phyloP scores from a whole-genome alignment of 2,888 invertebrate genomes.

The Drosophila vallismaia region DNA sequence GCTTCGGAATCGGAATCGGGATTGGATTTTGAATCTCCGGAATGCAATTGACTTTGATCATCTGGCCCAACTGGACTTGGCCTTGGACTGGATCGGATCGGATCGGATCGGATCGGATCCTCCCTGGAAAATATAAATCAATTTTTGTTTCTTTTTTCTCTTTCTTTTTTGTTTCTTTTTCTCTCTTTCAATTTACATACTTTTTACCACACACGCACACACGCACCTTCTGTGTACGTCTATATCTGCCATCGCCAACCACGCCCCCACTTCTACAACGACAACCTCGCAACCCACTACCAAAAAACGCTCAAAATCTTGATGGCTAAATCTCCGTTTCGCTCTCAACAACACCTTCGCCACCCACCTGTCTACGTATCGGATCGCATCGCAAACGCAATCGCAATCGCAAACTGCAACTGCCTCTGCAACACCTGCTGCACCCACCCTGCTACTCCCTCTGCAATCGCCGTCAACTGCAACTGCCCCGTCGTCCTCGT shows the following conservation, averaged over 20 bases:
- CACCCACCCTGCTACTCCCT: too few relatives aligned
- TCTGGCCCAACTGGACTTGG: slow-evolving; percentile 14
- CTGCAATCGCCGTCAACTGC: slow-evolving; percentile 35
- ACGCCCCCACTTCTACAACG: slow-evolving; percentile 38
- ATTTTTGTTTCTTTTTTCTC: slow-evolving; percentile 65
- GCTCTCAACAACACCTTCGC: slow-evolving; percentile 32
- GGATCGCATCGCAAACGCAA: not conserved
- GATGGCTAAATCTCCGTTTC: slow-evolving; percentile 11
- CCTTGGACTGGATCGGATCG: slow-evolving; percentile 7
- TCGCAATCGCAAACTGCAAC: slow-evolving; percentile 33
- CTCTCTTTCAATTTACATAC: slow-evolving; percentile 80
- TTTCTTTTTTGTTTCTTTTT: slow-evolving; percentile 74
- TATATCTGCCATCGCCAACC: slow-evolving; percentile 51
- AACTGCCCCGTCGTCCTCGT: slow-evolving; percentile 33
- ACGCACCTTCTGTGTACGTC: slow-evolving; percentile 74
- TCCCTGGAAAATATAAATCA: slow-evolving; percentile 43
- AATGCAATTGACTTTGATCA: slow-evolving; percentile 10
- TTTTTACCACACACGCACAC: slow-evolving; percentile 75
- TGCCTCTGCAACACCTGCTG: slow-evolving; percentile 34
- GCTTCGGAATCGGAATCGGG: not conserved
- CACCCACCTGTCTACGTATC: slow-evolving; percentile 39
- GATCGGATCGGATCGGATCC: slow-evolving; percentile 1
- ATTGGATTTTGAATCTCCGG: not conserved
- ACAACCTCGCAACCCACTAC: slow-evolving; percentile 61
- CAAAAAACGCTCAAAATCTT: slow-evolving; percentile 37